Evolutionary conservation across 2,797 vertebrate species (phyloP).

Genomic region (Tauraco hartlaubi): DNA sequence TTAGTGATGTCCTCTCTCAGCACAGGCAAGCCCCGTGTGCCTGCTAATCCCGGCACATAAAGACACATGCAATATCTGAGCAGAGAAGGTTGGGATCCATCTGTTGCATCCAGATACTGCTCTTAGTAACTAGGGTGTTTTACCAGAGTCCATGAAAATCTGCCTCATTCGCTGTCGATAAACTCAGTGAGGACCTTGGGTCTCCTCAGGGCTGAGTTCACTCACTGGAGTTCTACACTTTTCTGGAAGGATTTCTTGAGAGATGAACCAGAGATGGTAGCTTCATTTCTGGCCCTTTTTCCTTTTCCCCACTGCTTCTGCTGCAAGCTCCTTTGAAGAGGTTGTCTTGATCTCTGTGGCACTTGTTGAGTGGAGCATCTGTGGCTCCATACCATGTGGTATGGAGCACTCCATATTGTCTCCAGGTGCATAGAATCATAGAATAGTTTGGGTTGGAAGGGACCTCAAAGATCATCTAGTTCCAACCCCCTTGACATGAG

Average conservation of each 20-base stretch:
- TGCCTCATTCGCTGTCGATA: not conserved
- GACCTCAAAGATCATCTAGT: too few species aligned
- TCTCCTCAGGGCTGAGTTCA: not conserved
- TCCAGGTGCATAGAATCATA: too few species aligned
- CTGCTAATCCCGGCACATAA: not conserved
- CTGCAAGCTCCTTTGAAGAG: not conserved
- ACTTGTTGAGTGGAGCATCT: not conserved
- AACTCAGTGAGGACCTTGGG: not conserved
- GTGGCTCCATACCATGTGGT: rapidly evolving
- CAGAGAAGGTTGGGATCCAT: not conserved
- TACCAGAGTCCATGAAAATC: not conserved
- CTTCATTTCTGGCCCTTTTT: not conserved
- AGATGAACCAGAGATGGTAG: not conserved
- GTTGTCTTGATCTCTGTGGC: not conserved
- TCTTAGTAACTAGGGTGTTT: not conserved
- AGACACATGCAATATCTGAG: not conserved
- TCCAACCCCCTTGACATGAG: too few species aligned
- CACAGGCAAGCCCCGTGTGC: not conserved
- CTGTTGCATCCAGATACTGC: not conserved
- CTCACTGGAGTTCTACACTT: not conserved
- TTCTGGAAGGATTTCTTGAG: not conserved
- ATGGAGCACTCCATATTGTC: not conserved
- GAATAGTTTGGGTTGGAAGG: too few species aligned
- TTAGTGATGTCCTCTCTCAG: not conserved
- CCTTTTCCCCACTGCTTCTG: not conserved